Percentiles rank a stretch among this genome's conserved stretches.
These are phyloP conservation scores for Percopsis transmontana DNA, from an alignment of 2,113 vertebrate genomes.

Conservation along the genomic window DNA sequence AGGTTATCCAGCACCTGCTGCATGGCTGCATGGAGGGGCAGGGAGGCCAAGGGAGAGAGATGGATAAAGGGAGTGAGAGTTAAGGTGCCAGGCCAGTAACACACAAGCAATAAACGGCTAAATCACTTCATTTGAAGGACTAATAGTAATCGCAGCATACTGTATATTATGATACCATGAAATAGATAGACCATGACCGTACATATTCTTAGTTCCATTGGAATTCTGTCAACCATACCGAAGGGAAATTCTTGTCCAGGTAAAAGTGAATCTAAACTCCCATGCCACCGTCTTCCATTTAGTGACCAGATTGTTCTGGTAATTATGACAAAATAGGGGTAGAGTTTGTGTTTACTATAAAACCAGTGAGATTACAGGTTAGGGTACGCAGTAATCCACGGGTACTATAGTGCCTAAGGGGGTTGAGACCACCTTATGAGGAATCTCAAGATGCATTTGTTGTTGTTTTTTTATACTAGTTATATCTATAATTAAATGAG, in stretches of 20 bases:
- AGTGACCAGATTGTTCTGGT: neutral
- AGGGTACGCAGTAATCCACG: neutral
- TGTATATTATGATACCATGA: too few species aligned
- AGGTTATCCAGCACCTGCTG: constrained; percentile 94
- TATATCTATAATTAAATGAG: too few species aligned
- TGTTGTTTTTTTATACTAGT: too few species aligned
- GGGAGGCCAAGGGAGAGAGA: constrained; percentile 6
- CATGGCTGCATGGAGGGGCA: constrained; percentile 82
- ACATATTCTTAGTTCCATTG: too few species aligned
- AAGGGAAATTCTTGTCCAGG: too few species aligned
- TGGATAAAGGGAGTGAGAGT: neutral
- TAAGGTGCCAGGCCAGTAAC: constrained; percentile 1
- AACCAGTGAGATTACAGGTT: neutral
- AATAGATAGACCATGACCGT: too few species aligned
- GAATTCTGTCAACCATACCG: too few species aligned
- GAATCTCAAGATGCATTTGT: too few species aligned
- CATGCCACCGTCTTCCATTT: neutral
- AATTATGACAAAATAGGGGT: neutral
- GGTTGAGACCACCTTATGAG: too few species aligned
- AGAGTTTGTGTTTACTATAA: neutral
- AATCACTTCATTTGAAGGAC: too few species aligned
- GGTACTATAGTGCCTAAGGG: too few species aligned
- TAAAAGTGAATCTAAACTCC: neutral
- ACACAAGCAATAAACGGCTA: neutral
- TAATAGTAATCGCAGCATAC: too few species aligned